phyloP scores from a whole-genome alignment of 92 coral and sea anemone species.

The Palythoa heliodiscus region DNA sequence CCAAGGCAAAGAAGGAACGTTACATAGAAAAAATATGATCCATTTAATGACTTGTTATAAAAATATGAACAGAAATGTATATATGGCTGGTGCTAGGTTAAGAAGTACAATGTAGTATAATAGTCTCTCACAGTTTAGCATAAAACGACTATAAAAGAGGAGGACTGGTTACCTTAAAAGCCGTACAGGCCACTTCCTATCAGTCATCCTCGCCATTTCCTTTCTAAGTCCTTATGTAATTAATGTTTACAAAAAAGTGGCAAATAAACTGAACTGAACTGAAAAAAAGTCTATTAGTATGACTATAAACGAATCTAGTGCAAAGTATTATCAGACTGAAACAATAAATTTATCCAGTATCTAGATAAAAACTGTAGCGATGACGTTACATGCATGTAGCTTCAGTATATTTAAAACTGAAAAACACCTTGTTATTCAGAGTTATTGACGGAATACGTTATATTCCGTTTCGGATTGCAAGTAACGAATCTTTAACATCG shows the following conservation, averaged over 20 bases:
- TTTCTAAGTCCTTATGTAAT: no score
- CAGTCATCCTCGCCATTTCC: no score
- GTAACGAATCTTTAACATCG: no score
- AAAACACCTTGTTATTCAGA: constrained; percentile 1
- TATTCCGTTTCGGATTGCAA: no score
- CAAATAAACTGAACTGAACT: no score
- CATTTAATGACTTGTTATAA: constrained; percentile 19
- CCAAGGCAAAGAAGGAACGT: constrained; percentile 18
- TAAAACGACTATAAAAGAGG: no score
- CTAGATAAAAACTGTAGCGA: constrained; percentile 15
- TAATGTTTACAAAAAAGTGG: no score
- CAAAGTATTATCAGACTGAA: neutral
- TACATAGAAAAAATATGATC: constrained; percentile 16
- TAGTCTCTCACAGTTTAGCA: no score
- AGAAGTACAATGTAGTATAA: constrained; percentile 13
- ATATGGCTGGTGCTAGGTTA: constrained; percentile 30
- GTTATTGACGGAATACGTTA: no score
- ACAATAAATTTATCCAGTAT: constrained; percentile 12
- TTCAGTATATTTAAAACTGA: constrained; percentile 14
- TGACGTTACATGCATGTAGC: constrained; percentile 13
- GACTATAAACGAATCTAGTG: neutral
- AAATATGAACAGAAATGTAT: constrained; percentile 27
- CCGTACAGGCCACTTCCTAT: no score
- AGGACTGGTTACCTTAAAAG: no score
- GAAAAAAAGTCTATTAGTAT: constrained; percentile 28